Conservation (phyloP, 2,113 vertebrate genomes). For the Eira barbara region DNA sequence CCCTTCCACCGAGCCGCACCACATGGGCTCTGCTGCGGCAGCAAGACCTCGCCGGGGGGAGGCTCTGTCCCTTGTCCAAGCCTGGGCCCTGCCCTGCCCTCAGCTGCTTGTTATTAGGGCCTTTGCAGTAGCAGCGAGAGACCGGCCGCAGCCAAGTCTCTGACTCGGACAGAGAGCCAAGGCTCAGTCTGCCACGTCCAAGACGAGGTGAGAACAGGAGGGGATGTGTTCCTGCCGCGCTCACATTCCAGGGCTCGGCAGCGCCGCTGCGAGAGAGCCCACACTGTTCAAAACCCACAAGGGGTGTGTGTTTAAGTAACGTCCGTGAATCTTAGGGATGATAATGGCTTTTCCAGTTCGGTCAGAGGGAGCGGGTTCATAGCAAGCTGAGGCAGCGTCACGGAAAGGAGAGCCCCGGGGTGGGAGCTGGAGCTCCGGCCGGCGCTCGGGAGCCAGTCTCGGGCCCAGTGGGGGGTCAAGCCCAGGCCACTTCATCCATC, state of each 20-base stretch:
- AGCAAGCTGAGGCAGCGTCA: not conserved
- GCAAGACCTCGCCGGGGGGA: not conserved
- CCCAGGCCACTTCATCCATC: not conserved
- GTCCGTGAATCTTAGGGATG: not conserved
- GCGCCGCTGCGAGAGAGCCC: no score
- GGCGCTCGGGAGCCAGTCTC: not conserved
- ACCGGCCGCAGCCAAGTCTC: constrained; percentile 66
- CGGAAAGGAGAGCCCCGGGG: not conserved
- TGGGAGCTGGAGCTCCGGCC: not conserved
- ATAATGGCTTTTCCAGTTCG: not conserved
- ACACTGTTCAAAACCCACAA: not conserved
- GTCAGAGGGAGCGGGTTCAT: rapidly evolving
- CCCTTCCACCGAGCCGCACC: constrained; percentile 48
- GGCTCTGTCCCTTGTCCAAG: constrained; percentile 66
- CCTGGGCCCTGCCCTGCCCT: constrained; percentile 55
- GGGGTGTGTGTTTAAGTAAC: rapidly evolving
- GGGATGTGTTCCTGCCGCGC: rapidly evolving
- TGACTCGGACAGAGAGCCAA: constrained; percentile 58
- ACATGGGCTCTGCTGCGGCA: constrained; percentile 1
- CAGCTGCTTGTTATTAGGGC: constrained; percentile 80
- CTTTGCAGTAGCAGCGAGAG: constrained; percentile 80
- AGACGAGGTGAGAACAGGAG: constrained; percentile 23
- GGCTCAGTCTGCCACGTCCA: constrained; percentile 44
- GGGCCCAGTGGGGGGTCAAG: not conserved
- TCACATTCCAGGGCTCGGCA: not conserved